Evolutionary conservation across 37 sponge, comb jelly and placozoan species (phyloP), one percentile per base, ranked within the genome.

Genomic region (Agelas oroides): DNA sequence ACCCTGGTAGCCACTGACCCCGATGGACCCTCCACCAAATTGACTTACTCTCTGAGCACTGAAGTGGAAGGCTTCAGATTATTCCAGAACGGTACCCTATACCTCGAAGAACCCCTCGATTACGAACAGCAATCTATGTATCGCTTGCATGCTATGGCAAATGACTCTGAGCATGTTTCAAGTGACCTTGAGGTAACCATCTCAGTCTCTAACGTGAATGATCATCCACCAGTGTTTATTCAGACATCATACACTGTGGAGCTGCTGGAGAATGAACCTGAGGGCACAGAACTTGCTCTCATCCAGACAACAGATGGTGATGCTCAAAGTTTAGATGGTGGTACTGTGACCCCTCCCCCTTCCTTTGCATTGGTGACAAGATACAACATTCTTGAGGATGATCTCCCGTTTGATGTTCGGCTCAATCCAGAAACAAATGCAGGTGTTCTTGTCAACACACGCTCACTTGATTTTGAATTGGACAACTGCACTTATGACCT

Each of bases 391-490:
- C n/a, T 79, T 5, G 79, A 78, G 34, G 57, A 17, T 30, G 84
- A 39, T 40, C 79, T 86, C 13, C 87, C 87, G 25, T 86, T 86
- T 38, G 30, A 58, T 34, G 60, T 86, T 15, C 59, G 34, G 19
- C 35, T 70, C 33, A 52, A 78, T 55, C 65, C 87, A 46, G 55
- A 52, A 23, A 77, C 52, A 16, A 39, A 52, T 34, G n/a, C 39
- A 33, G 78, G 73, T n/a, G 16, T 72, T 30, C 17, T 90, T 19
- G 71, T 33, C 16, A 88, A 80, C 37, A 75, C 86, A 28, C 34
- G 67, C 38, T 18, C 60, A 8, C 62, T 90, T 40, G 91, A 90
- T 30, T 90, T 78, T 75, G 91, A 90, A 67, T 32, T 23, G 0
- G 91, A 84, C 36, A 33, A 36, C 5, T 78, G 91, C 32, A 53